Evolutionary conservation across 1,140 invertebrate species (phyloP).

Genomic region (Helicoverpa armigera): DNA sequence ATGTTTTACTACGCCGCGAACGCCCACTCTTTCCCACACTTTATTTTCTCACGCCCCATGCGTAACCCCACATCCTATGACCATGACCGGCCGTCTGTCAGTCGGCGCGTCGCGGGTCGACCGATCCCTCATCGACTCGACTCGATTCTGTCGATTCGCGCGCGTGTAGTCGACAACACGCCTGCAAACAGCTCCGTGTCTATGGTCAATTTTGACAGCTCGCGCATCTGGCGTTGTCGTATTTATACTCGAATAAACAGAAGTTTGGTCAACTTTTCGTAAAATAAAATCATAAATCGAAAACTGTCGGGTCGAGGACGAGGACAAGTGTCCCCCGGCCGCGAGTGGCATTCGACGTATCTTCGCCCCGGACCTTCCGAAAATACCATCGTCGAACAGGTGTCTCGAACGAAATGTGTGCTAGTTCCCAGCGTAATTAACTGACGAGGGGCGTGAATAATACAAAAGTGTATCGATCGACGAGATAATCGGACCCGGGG

Average conservation of each 20-base stretch:
- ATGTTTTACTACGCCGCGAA: conserved; percentile 88
- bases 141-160: conserved; percentile 69
- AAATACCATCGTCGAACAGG: conserved; percentile 80
- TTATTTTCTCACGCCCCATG: conserved; percentile 92
- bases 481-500: conserved; percentile 52
- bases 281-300: conserved; percentile 52
- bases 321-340: conserved; percentile 46
- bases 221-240: conserved; percentile 81
- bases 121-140: conserved; percentile 70
- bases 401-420: conserved; percentile 85
- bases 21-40: conserved; percentile 93
- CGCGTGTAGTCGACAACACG: conserved; percentile 79
- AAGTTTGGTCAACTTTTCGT: conserved; percentile 67
- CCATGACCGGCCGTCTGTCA: conserved; percentile 81
- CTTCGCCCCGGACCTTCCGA: conserved; percentile 66
- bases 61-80: conserved; percentile 91
- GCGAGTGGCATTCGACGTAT: conserved; percentile 16
- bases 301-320: conserved; percentile 45
- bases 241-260: conserved; percentile 77
- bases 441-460: conserved; percentile 82
- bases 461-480: conserved; percentile 80
- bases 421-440: conserved; percentile 84
- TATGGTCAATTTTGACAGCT: conserved; percentile 84
- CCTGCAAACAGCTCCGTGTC: conserved; percentile 76
- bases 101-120: conserved; percentile 70